Base-by-base conservation (phyloP, 2,797 vertebrate genomes). In the Premnoplex brunnescens region DNA sequence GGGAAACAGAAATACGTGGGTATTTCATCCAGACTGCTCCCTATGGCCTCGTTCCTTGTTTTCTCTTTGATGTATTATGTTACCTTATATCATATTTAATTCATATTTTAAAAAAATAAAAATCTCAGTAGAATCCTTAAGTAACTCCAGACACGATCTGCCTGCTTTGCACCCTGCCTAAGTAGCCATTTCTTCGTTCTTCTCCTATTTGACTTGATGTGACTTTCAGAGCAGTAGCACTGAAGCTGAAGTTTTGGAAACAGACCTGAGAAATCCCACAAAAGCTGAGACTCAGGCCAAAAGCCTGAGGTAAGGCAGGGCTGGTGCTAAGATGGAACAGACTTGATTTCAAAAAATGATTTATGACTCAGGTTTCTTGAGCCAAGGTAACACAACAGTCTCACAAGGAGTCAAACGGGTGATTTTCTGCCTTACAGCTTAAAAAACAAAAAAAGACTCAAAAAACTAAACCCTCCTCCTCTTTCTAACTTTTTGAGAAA, bases 231-330 rank as follows among this genome's bases (percentile, higher is more conserved):
- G 75, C 20, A 32, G 87, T 91, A 95, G 95, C 91, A 51, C 32
- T 56, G 85, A 83, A 89, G 0, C 32, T 63, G 27, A 76, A 58
- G 48, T 69, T 89, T 89, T 95, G 82, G 93, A 94, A 95, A 89
- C 46, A 93, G 90, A 77, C 62, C 64, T 77, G 68, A 93, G 71
- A 85, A 95, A 84, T 74, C 72, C 69, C 77, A 93, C 30, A 80
- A 75, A 91, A 93, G 14, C 19, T 13, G 24, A 76, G 32, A 63
- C 62, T 83, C 28, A 20, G 54, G 76, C 85, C 92, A 96, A 91
- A 92, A 95, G 54, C 39, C 74, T 92, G 90, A 95, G 48, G 85
- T 86, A 93, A 94, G 78, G 91, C 81, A 91, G 86, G 39, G 23
- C 46, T 88, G 69, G 37, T 88, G 88, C 43, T 91, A 85, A 90